Conservation (phyloP, 2,888 invertebrate genomes). For the Pachydiplax longipennis region DNA sequence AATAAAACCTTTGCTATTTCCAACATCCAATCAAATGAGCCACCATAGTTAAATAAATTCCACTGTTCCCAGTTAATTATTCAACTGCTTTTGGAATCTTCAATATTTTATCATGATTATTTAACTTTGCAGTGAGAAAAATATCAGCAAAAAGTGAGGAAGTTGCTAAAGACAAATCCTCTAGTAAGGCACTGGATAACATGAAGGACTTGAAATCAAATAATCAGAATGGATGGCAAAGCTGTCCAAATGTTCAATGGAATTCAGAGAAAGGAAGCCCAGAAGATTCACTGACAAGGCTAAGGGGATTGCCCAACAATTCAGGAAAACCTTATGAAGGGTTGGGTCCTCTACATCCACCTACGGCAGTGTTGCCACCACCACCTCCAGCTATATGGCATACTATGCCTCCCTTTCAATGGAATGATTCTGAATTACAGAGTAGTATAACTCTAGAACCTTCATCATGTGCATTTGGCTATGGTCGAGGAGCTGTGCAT, state of each 20-base stretch:
- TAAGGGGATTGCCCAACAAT: neutral
- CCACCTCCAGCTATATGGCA: conserved; percentile 22
- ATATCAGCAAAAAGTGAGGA: neutral
- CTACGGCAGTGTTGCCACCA: neutral
- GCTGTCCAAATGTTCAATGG: conserved; percentile 28
- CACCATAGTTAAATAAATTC: no score
- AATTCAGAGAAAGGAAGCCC: neutral
- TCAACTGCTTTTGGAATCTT: no score
- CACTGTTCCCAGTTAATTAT: no score
- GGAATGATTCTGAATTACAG: neutral
- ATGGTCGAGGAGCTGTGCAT: neutral
- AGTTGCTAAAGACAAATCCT: neutral
- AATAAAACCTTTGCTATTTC: no score
- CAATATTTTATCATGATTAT: no score
- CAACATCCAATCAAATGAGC: no score
- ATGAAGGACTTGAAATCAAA: neutral
- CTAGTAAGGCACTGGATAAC: neutral
- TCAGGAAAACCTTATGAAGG: neutral
- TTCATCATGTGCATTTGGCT: neutral
- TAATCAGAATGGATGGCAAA: conserved; percentile 32
- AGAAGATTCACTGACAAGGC: conserved; percentile 4
- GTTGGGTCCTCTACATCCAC: neutral
- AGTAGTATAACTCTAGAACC: neutral
- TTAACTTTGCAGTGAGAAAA: neutral
- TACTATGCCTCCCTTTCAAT: neutral